A percentile compares a stretch with the other conserved stretches of the same genome.
Conservation (phyloP, 2,888 invertebrate species). For the Drosophila peninsularis region DNA sequence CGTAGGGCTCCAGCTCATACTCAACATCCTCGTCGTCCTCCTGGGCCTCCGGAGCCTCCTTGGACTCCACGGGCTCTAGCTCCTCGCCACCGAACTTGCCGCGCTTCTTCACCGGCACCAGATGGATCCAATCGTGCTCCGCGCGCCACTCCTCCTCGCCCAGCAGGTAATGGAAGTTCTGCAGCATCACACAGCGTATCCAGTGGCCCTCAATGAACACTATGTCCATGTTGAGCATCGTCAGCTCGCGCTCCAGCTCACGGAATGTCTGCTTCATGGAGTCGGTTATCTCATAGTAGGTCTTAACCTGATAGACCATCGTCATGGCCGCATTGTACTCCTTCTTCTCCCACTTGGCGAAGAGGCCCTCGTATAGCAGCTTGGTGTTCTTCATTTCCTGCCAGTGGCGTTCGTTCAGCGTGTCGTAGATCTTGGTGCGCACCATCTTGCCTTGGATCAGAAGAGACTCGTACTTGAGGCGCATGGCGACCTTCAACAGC, state of each 20-base stretch:
- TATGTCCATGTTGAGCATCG: constrained; percentile 83
- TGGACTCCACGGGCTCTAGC: neutral
- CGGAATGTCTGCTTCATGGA: constrained; percentile 69
- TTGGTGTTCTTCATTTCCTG: constrained; percentile 73
- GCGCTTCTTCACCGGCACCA: constrained; percentile 50
- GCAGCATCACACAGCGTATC: constrained; percentile 82
- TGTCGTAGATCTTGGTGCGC: constrained; percentile 80
- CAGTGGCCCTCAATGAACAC: constrained; percentile 83
- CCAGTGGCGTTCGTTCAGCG: constrained; percentile 79
- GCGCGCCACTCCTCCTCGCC: constrained; percentile 83
- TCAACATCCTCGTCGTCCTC: constrained; percentile 55
- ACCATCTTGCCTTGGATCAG: constrained; percentile 83
- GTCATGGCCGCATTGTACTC: constrained; percentile 82
- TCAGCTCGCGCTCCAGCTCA: constrained; percentile 68
- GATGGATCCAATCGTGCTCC: constrained; percentile 83
- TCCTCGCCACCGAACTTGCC: constrained; percentile 50
- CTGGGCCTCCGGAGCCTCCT: constrained; percentile 45
- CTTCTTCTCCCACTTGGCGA: constrained; percentile 83
- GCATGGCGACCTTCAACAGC: constrained; percentile 79
- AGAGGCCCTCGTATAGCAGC: constrained; percentile 75
- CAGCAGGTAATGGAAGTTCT: constrained; percentile 84
- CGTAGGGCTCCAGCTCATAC: constrained; percentile 79
- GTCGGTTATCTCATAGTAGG: constrained; percentile 82
- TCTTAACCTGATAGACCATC: constrained; percentile 80
- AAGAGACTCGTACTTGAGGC: constrained; percentile 82